Conservation (phyloP, 92 coral and sea anemone genomes). For the Epizoanthus ramosus region DNA sequence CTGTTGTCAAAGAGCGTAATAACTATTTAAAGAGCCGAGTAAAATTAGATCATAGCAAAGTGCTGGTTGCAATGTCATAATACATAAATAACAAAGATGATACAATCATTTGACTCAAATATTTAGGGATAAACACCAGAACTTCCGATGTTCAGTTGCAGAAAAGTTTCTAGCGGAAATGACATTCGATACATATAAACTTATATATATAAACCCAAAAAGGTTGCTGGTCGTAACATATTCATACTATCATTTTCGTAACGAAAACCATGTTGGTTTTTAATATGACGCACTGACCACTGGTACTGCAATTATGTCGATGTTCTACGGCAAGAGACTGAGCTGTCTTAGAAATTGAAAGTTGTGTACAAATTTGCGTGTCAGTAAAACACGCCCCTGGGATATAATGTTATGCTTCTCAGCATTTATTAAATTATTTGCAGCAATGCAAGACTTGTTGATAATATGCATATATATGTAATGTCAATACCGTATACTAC, state of each 20-base stretch:
- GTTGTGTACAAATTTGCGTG: neutral
- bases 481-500: no score
- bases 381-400: neutral
- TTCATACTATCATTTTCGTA: neutral
- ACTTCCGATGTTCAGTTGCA: neutral
- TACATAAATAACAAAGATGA: neutral
- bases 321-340: no score
- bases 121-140: neutral
- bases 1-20: neutral
- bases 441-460: no score
- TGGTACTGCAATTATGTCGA: neutral
- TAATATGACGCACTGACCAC: no score
- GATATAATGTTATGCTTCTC: neutral
- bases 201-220: constrained; percentile 7
- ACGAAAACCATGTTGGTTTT: neutral
- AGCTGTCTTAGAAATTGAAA: neutral
- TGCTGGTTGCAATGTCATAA: neutral
- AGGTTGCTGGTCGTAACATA: neutral
- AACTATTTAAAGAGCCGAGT: neutral
- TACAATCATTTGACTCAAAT: neutral
- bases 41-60: neutral
- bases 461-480: no score
- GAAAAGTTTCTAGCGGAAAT: constrained; percentile 37
- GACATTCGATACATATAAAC: constrained; percentile 10
- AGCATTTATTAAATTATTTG: constrained; percentile 13